Conservation (phyloP, 2,888 invertebrate species). For the Strigamia transsilvanica region DNA sequence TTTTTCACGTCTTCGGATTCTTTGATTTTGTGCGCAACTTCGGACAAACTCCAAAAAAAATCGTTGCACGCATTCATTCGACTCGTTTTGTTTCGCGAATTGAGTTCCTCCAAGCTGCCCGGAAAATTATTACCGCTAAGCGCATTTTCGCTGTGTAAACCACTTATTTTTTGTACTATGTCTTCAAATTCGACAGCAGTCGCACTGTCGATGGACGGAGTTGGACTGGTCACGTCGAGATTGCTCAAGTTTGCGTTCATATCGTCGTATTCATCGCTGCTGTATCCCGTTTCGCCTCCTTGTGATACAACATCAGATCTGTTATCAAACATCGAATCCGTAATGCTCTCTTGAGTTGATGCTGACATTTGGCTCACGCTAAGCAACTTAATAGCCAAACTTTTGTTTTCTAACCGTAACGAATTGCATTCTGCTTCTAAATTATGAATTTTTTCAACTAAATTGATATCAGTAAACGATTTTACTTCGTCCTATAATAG, state of each 20-base stretch:
- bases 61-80: slow-evolving; percentile 13
- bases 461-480: neutral
- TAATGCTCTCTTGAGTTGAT: neutral
- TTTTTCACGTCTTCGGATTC: slow-evolving; percentile 56
- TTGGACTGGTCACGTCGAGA: slow-evolving; percentile 19
- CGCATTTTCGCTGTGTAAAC: slow-evolving; percentile 28
- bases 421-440: slow-evolving; percentile 12
- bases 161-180: slow-evolving; percentile 41
- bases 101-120: slow-evolving; percentile 22
- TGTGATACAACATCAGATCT: slow-evolving; percentile 51
- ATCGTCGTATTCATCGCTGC: slow-evolving; percentile 52
- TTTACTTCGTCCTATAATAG: neutral
- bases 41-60: slow-evolving; percentile 41
- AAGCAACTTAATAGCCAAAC: neutral
- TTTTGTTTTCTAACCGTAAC: slow-evolving; percentile 37
- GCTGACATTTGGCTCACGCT: neutral
- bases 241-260: slow-evolving; percentile 11
- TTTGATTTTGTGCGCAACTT: slow-evolving; percentile 56
- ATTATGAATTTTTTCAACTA: neutral
- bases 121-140: neutral
- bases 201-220: slow-evolving; percentile 18
- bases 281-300: slow-evolving; percentile 52
- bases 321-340: slow-evolving; percentile 33
- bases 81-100: slow-evolving; percentile 14
- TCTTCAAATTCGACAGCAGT: slow-evolving; percentile 48